Base-by-base conservation (phyloP, 1,140 invertebrate species). In the Caerostris extrusa region DNA sequence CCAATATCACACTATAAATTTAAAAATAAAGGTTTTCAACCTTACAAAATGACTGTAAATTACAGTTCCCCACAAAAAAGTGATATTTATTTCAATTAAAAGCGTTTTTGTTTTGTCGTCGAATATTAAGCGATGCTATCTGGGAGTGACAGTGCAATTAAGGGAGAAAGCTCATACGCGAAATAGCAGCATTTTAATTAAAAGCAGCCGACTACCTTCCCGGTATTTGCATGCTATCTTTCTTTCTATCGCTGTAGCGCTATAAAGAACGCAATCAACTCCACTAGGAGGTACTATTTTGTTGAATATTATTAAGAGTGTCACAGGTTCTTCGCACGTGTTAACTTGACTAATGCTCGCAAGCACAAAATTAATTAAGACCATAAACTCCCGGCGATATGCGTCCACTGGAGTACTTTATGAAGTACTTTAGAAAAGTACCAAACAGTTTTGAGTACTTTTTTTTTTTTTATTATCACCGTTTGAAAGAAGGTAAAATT, bases 251-350 rank as follows among this genome's bases (percentile, higher is more conserved):
- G 19, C 34, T 50, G 10, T 12, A 50, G 34, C 50, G 71, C 14
- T 53, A 77, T 53, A 77, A 77, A 77, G 71, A 77, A 77, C 10
- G 50, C 3, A 50, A 77, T 77, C 71, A 53, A 14, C 71, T 77
- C 50, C 4, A 12, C 12, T 12, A 19, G 50, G 53, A 10, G 53
- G 7, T n/a, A 77, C 10, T 77, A 53, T 53, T 77, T 77, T 53
- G 34, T 50, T 77, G 50, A 77, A 77, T 77, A 77, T 53, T 77
- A 14, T 53, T 77, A 77, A 53, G 50, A 77, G 71, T 77, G 71
- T 77, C 71, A 77, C 71, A 77, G 71, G 50, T 77, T 77, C 71
- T 77, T 53, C 14, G 34, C 34, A 17, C 71, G 50, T 77, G 71
- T 77, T 77, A 64, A 14, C 34, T 77, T 77, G 50, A 77, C 34